These are phyloP conservation scores for Nesospiza acunhae DNA, from an alignment of 2,113 vertebrate genomes.

Conservation along the genomic window DNA sequence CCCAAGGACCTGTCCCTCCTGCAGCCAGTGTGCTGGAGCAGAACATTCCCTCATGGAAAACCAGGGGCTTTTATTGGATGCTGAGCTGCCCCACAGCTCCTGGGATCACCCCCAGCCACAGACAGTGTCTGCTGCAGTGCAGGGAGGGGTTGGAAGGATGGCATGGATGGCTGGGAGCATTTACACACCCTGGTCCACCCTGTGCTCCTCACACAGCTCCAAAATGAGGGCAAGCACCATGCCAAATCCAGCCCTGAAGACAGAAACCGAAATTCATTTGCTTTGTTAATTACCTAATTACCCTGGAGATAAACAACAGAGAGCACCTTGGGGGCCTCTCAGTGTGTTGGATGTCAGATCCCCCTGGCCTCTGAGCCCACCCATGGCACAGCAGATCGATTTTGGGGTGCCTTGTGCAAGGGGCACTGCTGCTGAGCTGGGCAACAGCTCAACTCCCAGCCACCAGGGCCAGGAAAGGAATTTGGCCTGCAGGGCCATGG, in stretches of 20 bases:
- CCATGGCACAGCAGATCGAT: not conserved
- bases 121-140: not conserved
- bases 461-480: not conserved
- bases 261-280: constrained; percentile 57
- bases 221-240: not conserved
- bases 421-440: not conserved
- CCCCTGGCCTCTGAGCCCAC: not conserved
- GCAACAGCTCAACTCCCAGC: not conserved
- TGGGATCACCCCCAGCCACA: not conserved
- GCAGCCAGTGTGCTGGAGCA: not conserved
- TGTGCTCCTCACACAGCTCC: not conserved
- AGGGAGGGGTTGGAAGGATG: not conserved
- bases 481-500: not conserved
- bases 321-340: not conserved
- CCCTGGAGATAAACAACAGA: constrained; percentile 23
- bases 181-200: not conserved
- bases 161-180: not conserved
- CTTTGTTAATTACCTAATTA: constrained; percentile 62
- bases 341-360: not conserved
- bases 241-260: constrained; percentile 36
- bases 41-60: not conserved
- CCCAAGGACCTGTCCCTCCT: not conserved
- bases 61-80: fast-evolving
- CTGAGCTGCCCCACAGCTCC: not conserved
- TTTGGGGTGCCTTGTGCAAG: not conserved